Evolutionary conservation across 2,113 vertebrate genomes (phyloP).

Genomic region (Elgaria multicarinata): DNA sequence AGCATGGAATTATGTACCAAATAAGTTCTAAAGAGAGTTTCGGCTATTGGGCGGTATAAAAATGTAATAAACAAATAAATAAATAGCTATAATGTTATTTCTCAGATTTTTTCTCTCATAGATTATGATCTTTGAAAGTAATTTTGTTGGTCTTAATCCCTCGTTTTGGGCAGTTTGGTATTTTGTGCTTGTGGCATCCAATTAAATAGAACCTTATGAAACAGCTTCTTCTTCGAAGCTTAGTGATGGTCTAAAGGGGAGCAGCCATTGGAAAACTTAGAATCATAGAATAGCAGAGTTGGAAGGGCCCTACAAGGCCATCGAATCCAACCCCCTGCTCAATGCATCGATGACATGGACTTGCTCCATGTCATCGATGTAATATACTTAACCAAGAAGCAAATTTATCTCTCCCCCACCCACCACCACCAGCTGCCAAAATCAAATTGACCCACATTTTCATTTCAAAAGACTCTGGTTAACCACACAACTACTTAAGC

Average conservation of each 20-base stretch:
- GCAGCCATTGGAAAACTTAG: conserved; percentile 40
- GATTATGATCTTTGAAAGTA: conserved; percentile 70
- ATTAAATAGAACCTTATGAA: conserved; percentile 34
- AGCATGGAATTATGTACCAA: conserved; percentile 69
- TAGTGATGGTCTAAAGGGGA: conserved; percentile 39
- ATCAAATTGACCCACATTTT: conserved; percentile 37
- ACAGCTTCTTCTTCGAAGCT: conserved; percentile 22
- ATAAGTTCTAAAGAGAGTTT: no score
- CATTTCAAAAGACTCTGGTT: conserved; percentile 20
- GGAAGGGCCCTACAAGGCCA: no score
- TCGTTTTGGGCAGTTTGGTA: conserved; percentile 47
- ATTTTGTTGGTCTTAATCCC: conserved; percentile 63
- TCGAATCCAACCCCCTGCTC: no score
- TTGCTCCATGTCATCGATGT: not conserved
- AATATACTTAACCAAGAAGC: conserved; percentile 8
- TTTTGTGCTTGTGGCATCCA: conserved; percentile 47
- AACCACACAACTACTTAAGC: conserved; percentile 49
- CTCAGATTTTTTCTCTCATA: conserved; percentile 55
- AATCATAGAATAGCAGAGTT: no score
- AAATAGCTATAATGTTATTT: conserved; percentile 68
- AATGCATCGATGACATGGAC: no score
- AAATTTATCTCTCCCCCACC: conserved; percentile 7
- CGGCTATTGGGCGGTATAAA: no score
- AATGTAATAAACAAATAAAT: no score
- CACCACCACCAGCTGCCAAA: not conserved